Base-by-base conservation (phyloP, 2,888 invertebrate genomes). In the Allolobophora icterica region DNA sequence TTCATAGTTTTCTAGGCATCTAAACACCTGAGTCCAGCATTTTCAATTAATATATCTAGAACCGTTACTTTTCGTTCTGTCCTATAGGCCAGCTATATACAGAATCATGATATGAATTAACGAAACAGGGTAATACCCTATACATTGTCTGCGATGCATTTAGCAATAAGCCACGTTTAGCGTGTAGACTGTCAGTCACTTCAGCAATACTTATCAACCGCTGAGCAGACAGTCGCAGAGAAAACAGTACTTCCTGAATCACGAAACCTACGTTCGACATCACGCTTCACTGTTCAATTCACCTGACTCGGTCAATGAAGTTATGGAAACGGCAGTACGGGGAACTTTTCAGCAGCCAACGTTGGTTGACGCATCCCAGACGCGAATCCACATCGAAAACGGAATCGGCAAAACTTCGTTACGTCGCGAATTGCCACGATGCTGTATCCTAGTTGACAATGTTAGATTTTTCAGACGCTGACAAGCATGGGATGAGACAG, bases 401-500 rank as follows among this genome's bases (percentile, higher is more conserved):
- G 84, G 35, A 35, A 2, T 24, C 21, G 87, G 38, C 8, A 34
- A 17, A 2, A 34, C 30, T 87, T 38, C 35, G 35, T 0, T 19
- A 87, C 0, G 15, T 17, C 87, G 5, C 34, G 87, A 34, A 87
- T 38, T 87, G 1, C 38, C 87, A 87, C 87, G 87, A 35, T 1
- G 19, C 21, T 33, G 34, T 87, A 87, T 87, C 34, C 21, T 35
- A 13, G 6, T 35, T 35, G 87, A 87, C 30, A 71, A 71, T 71
- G 71, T n/a, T 71, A 30, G 71, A 21, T 17, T 52, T 58, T n/a
- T 87, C 38, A 87, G 30, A 87, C 87, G n/a, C 87, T 87, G 87
- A 87, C 87, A 21, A 87, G 87, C 87, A 87, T 38, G 34, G 87
- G 38, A 87, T 87, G 87, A 8, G 87, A 87, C 2, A 87, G 87